These are phyloP conservation scores for Plutomurus gul DNA, from an alignment of 1,140 invertebrate genomes.

Conservation along the genomic window DNA sequence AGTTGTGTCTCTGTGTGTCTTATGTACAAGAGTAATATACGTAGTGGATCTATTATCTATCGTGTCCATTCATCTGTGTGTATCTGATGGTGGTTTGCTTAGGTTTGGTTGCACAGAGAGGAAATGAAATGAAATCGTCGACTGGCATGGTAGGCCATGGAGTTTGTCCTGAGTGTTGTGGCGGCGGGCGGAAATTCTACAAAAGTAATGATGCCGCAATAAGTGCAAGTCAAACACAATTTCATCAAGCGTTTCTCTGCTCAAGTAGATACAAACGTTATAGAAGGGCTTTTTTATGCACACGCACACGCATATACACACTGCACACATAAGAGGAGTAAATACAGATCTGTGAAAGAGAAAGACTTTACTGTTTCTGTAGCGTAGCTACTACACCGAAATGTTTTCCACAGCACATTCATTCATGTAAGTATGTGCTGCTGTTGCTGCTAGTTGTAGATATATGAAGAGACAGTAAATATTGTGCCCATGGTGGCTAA, in stretches of 20 bases:
- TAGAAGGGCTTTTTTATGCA: too few species aligned
- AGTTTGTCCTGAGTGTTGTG: neutral
- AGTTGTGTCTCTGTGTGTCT: neutral
- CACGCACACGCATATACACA: too few species aligned
- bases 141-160: neutral
- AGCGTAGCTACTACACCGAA: too few species aligned
- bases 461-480: too few species aligned
- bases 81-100: neutral
- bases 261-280: neutral
- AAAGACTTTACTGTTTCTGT: too few species aligned
- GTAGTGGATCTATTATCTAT: neutral
- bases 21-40: neutral
- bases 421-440: too few species aligned
- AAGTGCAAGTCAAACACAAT: slow-evolving; percentile 38
- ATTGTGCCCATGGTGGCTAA: too few species aligned
- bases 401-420: too few species aligned
- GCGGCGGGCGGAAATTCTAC: slow-evolving; percentile 30
- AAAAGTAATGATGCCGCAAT: slow-evolving; percentile 39
- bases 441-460: too few species aligned
- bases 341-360: too few species aligned
- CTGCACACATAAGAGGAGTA: too few species aligned
- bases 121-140: slow-evolving; percentile 8
- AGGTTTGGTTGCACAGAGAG: neutral
- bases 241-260: slow-evolving; percentile 1
- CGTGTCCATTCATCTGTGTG: slow-evolving; percentile 16